Evolutionary conservation across 1,140 invertebrate species (phyloP).

Genomic region (Procambarus virginalis): DNA sequence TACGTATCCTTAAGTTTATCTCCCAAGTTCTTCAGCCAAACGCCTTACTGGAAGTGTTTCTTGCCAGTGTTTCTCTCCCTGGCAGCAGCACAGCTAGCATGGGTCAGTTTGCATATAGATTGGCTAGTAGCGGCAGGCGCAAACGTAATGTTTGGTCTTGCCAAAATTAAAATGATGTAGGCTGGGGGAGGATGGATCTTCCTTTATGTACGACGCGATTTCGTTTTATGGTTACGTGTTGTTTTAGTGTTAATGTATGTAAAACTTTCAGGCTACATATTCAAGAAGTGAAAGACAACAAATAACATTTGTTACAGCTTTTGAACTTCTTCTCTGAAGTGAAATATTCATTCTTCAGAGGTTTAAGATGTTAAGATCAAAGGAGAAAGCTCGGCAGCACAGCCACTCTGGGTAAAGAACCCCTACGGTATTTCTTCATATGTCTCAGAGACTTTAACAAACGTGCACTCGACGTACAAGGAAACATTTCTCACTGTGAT

Average conservation of each 20-base stretch:
- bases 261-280: neutral
- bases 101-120: slow-evolving; percentile 50
- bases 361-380: too few species aligned
- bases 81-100: slow-evolving; percentile 22
- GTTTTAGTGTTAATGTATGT: slow-evolving; percentile 15
- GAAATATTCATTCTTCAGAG: neutral
- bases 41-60: slow-evolving; percentile 20
- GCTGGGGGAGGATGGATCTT: neutral
- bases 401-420: neutral
- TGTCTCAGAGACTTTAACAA: neutral
- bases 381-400: too few species aligned
- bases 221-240: slow-evolving; percentile 30
- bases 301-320: neutral
- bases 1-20: neutral
- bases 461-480: neutral
- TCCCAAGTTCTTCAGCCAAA: slow-evolving; percentile 2
- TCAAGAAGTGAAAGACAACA: neutral
- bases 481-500: neutral
- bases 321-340: neutral
- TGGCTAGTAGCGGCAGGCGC: slow-evolving; percentile 12
- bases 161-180: slow-evolving; percentile 23
- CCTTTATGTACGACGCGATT: slow-evolving; percentile 20
- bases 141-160: neutral
- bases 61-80: slow-evolving; percentile 21
- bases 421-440: neutral